Evolutionary conservation across 2,888 invertebrate species (phyloP).

Genomic region (Eulithis prunata): DNA sequence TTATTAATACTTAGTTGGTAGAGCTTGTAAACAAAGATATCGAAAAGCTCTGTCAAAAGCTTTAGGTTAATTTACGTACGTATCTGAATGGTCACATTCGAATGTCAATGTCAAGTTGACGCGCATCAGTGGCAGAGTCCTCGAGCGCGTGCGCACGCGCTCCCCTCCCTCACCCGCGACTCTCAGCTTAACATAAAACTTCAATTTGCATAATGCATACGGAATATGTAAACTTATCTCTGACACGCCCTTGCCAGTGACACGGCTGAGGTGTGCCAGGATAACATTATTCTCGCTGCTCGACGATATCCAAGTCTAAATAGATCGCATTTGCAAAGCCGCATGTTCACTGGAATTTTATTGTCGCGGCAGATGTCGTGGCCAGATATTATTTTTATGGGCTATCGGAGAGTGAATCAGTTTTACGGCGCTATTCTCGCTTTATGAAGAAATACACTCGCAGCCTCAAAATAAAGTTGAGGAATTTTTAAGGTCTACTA

Average conservation of each 20-base stretch:
- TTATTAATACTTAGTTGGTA: no score
- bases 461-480: slow-evolving; percentile 24
- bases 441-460: slow-evolving; percentile 34
- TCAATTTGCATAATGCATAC: slow-evolving; percentile 83
- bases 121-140: slow-evolving; percentile 60
- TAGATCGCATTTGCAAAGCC: slow-evolving; percentile 76
- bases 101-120: slow-evolving; percentile 55
- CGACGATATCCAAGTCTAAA: slow-evolving; percentile 78
- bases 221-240: slow-evolving; percentile 82
- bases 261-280: slow-evolving; percentile 79
- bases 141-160: slow-evolving; percentile 51
- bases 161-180: slow-evolving; percentile 39
- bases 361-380: slow-evolving; percentile 52
- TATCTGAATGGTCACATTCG: slow-evolving; percentile 45
- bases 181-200: slow-evolving; percentile 79
- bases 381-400: slow-evolving; percentile 51
- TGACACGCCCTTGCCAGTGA: slow-evolving; percentile 80
- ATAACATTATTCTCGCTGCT: slow-evolving; percentile 80
- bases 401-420: slow-evolving; percentile 34
- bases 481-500: slow-evolving; percentile 5
- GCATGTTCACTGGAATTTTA: slow-evolving; percentile 63
- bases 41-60: slow-evolving; percentile 10
- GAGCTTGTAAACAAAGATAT: not conserved
- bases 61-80: slow-evolving; percentile 42
- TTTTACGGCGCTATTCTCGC: slow-evolving; percentile 33